Percentiles rank a stretch among this genome's conserved stretches.
These are phyloP conservation scores for Lophotriccus pileatus DNA, from an alignment of 2,797 vertebrate species.

Conservation along the genomic window DNA sequence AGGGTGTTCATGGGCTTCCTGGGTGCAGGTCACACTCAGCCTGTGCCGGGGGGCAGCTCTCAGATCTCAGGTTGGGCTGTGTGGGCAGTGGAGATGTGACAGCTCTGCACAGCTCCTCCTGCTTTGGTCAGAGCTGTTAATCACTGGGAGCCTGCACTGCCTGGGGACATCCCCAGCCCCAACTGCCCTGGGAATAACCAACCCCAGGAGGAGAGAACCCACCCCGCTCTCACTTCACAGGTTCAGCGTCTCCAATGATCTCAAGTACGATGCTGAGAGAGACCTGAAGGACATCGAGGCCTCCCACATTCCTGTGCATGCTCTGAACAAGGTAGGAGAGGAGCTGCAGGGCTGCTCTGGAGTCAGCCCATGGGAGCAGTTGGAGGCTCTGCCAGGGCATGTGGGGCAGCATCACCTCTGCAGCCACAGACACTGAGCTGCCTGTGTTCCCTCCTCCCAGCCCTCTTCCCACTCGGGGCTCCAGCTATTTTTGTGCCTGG, in stretches of 20 bases:
- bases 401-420: not conserved
- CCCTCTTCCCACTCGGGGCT: not conserved
- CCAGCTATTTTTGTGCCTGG: not conserved
- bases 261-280: constrained; percentile 96
- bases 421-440: not conserved
- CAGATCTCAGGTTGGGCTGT: rapidly evolving
- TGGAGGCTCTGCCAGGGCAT: not conserved
- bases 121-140: not conserved
- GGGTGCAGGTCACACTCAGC: not conserved
- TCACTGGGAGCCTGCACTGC: not conserved
- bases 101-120: not conserved
- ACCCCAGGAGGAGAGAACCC: not conserved
- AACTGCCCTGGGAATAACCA: not conserved
- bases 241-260: constrained; percentile 99
- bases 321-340: constrained; percentile 91
- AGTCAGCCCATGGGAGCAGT: not conserved
- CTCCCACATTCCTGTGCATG: constrained; percentile 88
- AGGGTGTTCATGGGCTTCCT: not conserved
- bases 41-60: not conserved
- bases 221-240: constrained; percentile 67
- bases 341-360: not conserved
- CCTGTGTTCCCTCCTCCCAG: not conserved
- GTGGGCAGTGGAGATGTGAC: not conserved
- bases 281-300: constrained; percentile 97
- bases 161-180: not conserved